Evolutionary conservation across 2,113 vertebrate species (phyloP).

Genomic region (Microcebus murinus): DNA sequence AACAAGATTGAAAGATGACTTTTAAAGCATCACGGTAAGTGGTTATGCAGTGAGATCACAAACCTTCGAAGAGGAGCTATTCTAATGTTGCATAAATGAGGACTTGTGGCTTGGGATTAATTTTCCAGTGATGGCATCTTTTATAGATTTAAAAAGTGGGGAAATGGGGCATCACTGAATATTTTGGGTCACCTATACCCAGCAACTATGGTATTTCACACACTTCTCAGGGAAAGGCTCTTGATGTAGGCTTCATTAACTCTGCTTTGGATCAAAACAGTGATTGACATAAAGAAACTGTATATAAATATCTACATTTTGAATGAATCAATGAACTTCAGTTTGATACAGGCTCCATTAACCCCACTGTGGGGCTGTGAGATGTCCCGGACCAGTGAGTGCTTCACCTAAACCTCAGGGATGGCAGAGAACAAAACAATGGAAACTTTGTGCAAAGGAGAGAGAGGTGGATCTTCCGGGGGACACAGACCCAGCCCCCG

Average conservation of each 20-base stretch:
- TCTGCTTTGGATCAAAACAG: neutral
- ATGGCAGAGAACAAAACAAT: neutral
- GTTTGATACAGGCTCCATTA: neutral
- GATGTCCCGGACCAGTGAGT: neutral
- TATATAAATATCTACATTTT: neutral
- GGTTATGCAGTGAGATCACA: neutral
- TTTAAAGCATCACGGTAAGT: neutral
- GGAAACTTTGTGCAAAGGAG: neutral
- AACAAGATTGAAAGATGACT: neutral
- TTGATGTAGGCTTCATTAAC: too few relatives aligned
- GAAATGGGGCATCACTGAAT: neutral
- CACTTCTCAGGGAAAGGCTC: neutral
- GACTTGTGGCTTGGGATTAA: neutral
- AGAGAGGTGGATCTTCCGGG: too few relatives aligned
- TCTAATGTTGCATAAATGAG: neutral
- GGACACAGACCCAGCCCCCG: rapidly evolving
- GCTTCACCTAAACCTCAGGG: neutral
- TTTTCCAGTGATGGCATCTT: neutral
- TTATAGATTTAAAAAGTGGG: neutral
- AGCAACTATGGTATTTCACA: neutral
- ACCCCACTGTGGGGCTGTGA: neutral
- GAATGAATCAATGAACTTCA: neutral
- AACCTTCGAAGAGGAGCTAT: neutral
- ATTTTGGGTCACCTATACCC: neutral
- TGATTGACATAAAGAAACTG: neutral